Evolutionary conservation across 2,797 vertebrate genomes (phyloP).

Genomic region (Sparidentex hasta): DNA sequence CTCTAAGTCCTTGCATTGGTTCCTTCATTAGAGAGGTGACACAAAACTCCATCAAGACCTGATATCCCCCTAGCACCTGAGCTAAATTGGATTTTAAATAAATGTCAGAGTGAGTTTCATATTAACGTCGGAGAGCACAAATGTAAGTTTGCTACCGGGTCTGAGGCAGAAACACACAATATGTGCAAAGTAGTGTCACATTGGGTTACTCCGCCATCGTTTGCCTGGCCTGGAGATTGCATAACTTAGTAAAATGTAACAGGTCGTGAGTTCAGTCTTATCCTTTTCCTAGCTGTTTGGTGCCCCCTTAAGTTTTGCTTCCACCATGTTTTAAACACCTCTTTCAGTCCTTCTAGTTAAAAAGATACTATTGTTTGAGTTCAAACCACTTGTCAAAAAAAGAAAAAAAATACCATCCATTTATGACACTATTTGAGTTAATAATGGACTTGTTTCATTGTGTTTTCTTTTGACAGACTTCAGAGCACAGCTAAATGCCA

Average conservation of each 20-base stretch:
- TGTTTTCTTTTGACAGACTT: neutral
- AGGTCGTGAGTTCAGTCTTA: conserved; percentile 29
- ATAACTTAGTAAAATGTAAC: conserved; percentile 20
- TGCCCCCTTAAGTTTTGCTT: conserved; percentile 4
- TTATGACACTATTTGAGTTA: neutral
- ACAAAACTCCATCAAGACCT: conserved; percentile 83
- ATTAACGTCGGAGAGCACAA: conserved; percentile 68
- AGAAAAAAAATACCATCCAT: neutral
- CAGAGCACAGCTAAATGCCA: no score
- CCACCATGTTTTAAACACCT: neutral
- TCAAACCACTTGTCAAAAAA: neutral
- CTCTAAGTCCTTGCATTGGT: conserved; percentile 79
- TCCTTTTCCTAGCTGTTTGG: neutral
- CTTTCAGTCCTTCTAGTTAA: neutral
- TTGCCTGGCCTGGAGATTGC: conserved; percentile 27
- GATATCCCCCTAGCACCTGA: conserved; percentile 83
- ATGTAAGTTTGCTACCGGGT: conserved; percentile 59
- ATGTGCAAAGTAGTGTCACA: conserved; percentile 60
- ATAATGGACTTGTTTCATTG: neutral
- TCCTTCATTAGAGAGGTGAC: conserved; percentile 87
- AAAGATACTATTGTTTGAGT: neutral
- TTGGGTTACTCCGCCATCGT: conserved; percentile 31
- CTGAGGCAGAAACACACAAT: conserved; percentile 49
- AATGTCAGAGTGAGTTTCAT: conserved; percentile 85
- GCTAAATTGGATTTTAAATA: conserved; percentile 88